Percentiles rank a stretch among this genome's conserved stretches.
Evolutionary conservation across 2,113 vertebrate genomes (phyloP).

Genomic region (Pelmatolapia mariae): DNA sequence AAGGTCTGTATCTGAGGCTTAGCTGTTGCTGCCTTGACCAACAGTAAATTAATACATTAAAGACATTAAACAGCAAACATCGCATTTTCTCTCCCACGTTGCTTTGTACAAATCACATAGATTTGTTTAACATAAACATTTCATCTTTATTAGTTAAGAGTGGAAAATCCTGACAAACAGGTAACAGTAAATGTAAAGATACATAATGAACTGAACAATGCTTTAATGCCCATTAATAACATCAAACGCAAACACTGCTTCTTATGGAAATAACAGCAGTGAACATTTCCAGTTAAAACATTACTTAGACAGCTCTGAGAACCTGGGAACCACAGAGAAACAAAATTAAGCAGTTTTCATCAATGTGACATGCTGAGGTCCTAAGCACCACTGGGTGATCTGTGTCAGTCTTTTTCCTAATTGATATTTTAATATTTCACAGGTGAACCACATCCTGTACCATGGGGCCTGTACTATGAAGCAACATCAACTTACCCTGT

Average conservation of each 20-base stretch:
- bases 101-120: neutral
- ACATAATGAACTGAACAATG: neutral
- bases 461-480: neutral
- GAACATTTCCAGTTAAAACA: neutral
- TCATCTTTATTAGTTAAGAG: neutral
- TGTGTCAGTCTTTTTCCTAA: neutral
- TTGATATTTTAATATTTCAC: neutral
- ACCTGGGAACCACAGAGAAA: neutral
- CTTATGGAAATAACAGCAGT: neutral
- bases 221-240: neutral
- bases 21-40: neutral
- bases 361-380: neutral
- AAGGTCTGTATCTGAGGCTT: neutral
- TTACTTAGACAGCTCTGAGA: neutral
- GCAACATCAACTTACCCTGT: neutral
- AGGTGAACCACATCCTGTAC: neutral
- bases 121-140: neutral
- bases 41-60: neutral
- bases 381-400: neutral
- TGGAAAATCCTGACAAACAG: neutral
- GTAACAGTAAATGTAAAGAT: neutral
- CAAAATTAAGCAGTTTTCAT: neutral
- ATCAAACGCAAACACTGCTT: neutral
- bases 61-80: neutral
- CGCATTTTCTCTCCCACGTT: neutral